Evolutionary conservation across 2,113 vertebrate genomes (phyloP), one percentile per base, ranked within the genome.

Genomic region (Drymodes brunneopygia): DNA sequence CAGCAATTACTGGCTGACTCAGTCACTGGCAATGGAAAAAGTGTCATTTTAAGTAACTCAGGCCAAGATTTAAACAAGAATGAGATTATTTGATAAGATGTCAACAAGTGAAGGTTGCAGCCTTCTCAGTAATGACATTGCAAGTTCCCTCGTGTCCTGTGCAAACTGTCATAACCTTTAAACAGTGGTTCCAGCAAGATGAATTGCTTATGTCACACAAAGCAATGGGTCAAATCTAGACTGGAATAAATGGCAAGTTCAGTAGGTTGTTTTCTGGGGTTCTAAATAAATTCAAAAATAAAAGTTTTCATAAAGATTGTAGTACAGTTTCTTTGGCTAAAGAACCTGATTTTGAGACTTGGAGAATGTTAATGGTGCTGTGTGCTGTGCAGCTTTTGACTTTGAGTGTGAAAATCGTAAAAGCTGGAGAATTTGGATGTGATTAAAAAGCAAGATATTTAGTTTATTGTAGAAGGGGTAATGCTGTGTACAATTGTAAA

Each of bases 71-170:
- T 91, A 77, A 80, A 82, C 54, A 95, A 87, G 84, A 94, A 87
- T 77, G 66, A 80, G 60, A 48, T 31, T 91, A 75, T 72, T 75
- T 84, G 66, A 72, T 81, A 91, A 92, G 69, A 89, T 58, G 73
- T 72, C 91, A 95, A 80, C 81, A 92, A 73, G 84, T 54, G 84
- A 94, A 91, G 84, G 78, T 85, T 95, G 93, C 71, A 91, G 70
- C 84, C 57, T 54, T 92, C 84, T 95, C 85, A 90, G 27, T 44
- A 66, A 73, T 88, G 78, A 88, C 85, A 81, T 72, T 86, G 48
- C 54, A 77, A 88, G 78, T 82, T 81, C 58, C 82, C 67, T 53
- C 2, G 0, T 73, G 81, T 61, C 27, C 81, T 91, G 33, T 69
- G 54, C 81, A 94, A 82, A 85, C 51, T 95, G 89, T 47, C 93